Evolutionary conservation across 2,888 invertebrate genomes (phyloP), one percentile per base, ranked within the genome.

Genomic region (Chymomyza fuscimana): DNA sequence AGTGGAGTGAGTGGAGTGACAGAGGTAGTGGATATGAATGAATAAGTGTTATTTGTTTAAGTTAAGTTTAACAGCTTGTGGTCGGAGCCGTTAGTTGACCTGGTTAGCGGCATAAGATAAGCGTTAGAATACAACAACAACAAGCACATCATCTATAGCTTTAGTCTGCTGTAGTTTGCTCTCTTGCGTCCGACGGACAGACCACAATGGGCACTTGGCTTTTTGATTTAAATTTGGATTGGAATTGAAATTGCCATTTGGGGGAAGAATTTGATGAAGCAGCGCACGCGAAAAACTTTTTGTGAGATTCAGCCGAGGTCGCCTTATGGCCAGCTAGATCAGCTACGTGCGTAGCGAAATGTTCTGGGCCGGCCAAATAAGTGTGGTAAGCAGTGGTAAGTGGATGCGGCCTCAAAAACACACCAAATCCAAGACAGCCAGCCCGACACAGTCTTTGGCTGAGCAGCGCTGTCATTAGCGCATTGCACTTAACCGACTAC

Each of bases 11-110:
- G 9, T 46, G 40, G 40, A 10, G 12, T 12, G 12, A 32, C 50
- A 12, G 50, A 22, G 60, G 16, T 9, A 59, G n/a, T 29, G 50
- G 69, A 67, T 69, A 67, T 77, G 72, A 76, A 77, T 84, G 84
- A 81, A 79, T 81, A 76, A 81, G 76, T 80, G 83, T 76, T 87
- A 88, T 85, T 85, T 85, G 83, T 82, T 87, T 82, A 85, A 82
- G 77, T 87, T 81, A 79, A 86, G 79, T 86, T 87, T 88, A 85
- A 87, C 88, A 87, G 88, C 79, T 87, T 82, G 83, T 79, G 81
- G 86, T 76, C 69, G 81, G 80, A 74, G 83, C 86, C 89, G 86
- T 86, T 86, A 86, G 87, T 86, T 86, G 86, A 87, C 89, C 86
- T 86, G 84, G 81, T 86, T 82, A 80, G 73, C 74, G 75, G 77